Evolutionary conservation across 2,888 invertebrate species (phyloP), one percentile per base, ranked within the genome.

Genomic region (Drosophila parthenogenetica): DNA sequence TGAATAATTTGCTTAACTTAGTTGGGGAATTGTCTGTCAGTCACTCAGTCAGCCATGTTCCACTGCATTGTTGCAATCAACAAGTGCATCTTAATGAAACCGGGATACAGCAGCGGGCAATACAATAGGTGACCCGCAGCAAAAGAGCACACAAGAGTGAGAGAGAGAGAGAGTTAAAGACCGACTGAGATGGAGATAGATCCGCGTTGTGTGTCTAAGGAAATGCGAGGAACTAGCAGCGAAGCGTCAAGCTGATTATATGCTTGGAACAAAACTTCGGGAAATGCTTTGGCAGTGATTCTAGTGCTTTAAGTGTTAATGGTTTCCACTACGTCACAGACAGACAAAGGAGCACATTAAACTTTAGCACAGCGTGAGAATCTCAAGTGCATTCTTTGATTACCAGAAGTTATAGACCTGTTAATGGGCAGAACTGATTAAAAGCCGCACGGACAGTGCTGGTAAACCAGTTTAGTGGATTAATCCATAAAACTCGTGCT

Each of bases 1-100:
- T 81, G 81, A 81, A 87, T 81, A 87, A 82, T 78, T 76, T 81
- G 82, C 82, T 79, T 81, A 82, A 67, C 73, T 73, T 73, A 50
- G 54, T 68, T 71, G 61, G 54, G 59, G 42, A 49, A 45, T 68
- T 53, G 79, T 63, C 70, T 50, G 77, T 70, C 68, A 54, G 70
- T 70, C 63, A 39, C 58, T 62, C 67, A 74, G 35, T 66, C 65
- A 57, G 75, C 19, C 75, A 58, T 43, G 63, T 40, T 62, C 42
- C 29, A 50, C 53, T 62, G 48, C 46, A 29, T 29, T 62, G 48
- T 25, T 46, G 54, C 61, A 16, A 55, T 72, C 68, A 73, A 82
- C 87, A 79, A 79, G 80, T 66, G 77, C 65, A 76, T 72, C 76
- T 51, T 51, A 73, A 77, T 69, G 69, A 64, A 59, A 40, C 35